These are phyloP conservation scores for Eubasilissa regina DNA, from an alignment of 1,140 invertebrate species.

Conservation along the genomic window DNA sequence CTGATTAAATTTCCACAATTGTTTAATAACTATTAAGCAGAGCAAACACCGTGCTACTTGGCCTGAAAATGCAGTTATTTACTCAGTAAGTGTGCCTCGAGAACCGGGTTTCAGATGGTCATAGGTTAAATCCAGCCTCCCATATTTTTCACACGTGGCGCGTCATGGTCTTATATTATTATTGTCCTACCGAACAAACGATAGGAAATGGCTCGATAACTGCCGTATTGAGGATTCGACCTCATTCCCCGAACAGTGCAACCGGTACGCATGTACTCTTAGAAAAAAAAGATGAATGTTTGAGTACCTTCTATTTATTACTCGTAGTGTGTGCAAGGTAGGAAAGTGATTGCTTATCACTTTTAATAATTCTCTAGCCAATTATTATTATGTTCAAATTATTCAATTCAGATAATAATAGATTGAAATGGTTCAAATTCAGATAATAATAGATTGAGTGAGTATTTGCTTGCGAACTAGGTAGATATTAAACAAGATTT, in stretches of 20 bases:
- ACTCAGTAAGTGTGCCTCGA: slow-evolving; percentile 48
- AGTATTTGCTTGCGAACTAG: no score
- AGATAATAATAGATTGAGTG: no score
- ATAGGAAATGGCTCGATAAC: slow-evolving; percentile 28
- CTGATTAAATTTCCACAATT: no score
- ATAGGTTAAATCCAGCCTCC: slow-evolving; percentile 39
- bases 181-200: slow-evolving; percentile 31
- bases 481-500: no score
- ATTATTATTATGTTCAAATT: no score
- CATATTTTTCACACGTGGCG: no score
- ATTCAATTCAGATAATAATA: no score
- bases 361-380: no score
- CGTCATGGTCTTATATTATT: slow-evolving; percentile 46
- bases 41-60: no score
- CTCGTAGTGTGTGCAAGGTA: background rate
- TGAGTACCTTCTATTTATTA: background rate
- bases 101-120: slow-evolving; percentile 42
- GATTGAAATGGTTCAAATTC: no score
- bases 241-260: slow-evolving; percentile 9
- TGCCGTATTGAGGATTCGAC: background rate
- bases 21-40: no score
- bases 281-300: background rate
- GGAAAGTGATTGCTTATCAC: no score
- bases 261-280: background rate
- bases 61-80: slow-evolving; percentile 52